These are phyloP conservation scores for Trissolcus basalis DNA, from an alignment of 1,140 invertebrate genomes.

Conservation along the genomic window DNA sequence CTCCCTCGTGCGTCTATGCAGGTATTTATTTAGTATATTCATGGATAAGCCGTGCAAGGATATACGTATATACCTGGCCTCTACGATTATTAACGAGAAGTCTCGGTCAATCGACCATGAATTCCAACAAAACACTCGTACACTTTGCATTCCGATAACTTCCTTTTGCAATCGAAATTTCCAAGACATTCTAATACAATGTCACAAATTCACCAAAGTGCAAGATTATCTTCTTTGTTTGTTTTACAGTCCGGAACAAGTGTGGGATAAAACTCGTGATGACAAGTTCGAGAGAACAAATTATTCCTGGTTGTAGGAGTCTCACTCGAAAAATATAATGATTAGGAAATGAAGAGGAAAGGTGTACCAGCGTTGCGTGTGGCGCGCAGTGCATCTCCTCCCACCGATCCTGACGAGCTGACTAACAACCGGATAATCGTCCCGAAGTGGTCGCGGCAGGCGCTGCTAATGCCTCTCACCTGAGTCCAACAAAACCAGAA, in stretches of 20 bases:
- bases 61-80: constrained; percentile 23
- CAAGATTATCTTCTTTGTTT: not conserved
- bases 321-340: too few species aligned
- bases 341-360: constrained; percentile 20
- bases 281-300: too few species aligned
- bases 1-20: constrained; percentile 48
- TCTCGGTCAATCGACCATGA: constrained; percentile 41
- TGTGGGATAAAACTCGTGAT: too few species aligned
- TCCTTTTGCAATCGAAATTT: not conserved
- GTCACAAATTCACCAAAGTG: not conserved
- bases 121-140: constrained; percentile 13
- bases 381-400: constrained; percentile 60
- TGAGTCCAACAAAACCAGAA: constrained; percentile 39
- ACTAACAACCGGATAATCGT: constrained; percentile 72
- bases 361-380: constrained; percentile 48
- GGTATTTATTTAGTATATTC: constrained; percentile 67
- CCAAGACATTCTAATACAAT: not conserved
- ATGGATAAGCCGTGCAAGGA: constrained; percentile 54
- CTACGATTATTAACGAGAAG: constrained; percentile 47
- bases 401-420: constrained; percentile 57
- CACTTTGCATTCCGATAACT: constrained; percentile 10
- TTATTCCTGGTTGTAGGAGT: too few species aligned
- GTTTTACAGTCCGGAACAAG: too few species aligned
- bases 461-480: constrained; percentile 45
- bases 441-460: constrained; percentile 40